These are phyloP conservation scores for Lates japonicus DNA, from an alignment of 2,797 vertebrate genomes.

Conservation along the genomic window DNA sequence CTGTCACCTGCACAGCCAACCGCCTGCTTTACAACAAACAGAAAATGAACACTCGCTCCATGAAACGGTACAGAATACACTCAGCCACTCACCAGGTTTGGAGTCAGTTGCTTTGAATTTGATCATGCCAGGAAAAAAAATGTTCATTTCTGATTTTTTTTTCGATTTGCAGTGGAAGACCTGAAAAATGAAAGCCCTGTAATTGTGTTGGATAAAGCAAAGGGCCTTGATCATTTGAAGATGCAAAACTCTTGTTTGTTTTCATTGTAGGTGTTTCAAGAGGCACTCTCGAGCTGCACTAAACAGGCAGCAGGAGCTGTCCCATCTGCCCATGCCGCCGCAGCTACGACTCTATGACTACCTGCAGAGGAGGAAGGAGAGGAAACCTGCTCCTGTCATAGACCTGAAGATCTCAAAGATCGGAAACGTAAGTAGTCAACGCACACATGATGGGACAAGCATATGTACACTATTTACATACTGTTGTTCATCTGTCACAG, in stretches of 20 bases:
- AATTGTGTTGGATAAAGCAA: slow-evolving; percentile 4
- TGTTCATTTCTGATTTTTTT: not conserved
- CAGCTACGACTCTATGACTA: slow-evolving; percentile 96
- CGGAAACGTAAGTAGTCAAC: slow-evolving; percentile 90
- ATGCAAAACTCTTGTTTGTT: not conserved
- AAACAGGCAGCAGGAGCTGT: slow-evolving; percentile 96
- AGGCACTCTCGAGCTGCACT: slow-evolving; percentile 94
- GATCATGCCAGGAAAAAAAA: not conserved
- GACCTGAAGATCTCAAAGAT: slow-evolving; percentile 99
- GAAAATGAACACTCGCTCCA: slow-evolving; percentile 97
- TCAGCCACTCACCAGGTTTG: not conserved
- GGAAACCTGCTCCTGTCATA: slow-evolving; percentile 91
- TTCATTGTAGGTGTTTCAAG: slow-evolving; percentile 91
- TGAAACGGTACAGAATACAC: slow-evolving; percentile 91
- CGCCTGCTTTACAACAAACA: slow-evolving; percentile 97
- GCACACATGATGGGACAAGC: not conserved
- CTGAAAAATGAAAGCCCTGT: slow-evolving; percentile 7
- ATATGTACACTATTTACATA: not conserved
- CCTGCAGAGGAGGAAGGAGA: slow-evolving; percentile 96
- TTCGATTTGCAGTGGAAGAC: not conserved
- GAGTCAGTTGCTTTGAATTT: not conserved
- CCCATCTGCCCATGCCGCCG: slow-evolving; percentile 91
- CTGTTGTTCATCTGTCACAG: not conserved
- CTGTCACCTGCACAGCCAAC: slow-evolving; percentile 96
- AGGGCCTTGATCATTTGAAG: not conserved